A percentile compares a stretch with the other conserved stretches of the same genome.
These are phyloP conservation scores for Cyphomyrmex costatus DNA, from an alignment of 1,140 invertebrate species.

Conservation along the genomic window DNA sequence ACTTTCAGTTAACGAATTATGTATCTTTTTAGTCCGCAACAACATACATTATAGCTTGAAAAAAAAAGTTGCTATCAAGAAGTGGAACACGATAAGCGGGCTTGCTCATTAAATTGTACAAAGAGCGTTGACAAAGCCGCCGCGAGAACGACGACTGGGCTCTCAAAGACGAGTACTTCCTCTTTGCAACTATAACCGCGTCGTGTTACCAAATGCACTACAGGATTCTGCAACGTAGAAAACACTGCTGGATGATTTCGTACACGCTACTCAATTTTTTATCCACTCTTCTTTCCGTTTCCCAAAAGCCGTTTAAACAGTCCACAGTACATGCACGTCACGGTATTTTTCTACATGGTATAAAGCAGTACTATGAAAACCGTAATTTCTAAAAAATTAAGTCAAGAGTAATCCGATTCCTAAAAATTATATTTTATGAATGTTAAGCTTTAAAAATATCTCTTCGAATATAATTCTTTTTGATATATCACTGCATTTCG, in stretches of 20 bases:
- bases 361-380: neutral
- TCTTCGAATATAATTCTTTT: neutral
- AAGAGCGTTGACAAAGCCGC: constrained; percentile 54
- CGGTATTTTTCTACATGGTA: neutral
- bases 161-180: constrained; percentile 50
- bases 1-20: constrained; percentile 25
- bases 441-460: neutral
- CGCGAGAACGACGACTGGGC: constrained; percentile 28
- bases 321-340: neutral
- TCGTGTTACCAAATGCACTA: constrained; percentile 36
- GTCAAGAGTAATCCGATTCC: neutral
- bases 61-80: constrained; percentile 37
- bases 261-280: constrained; percentile 32
- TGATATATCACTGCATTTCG: neutral
- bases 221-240: constrained; percentile 37
- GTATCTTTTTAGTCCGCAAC: neutral
- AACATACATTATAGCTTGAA: neutral
- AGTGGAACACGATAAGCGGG: constrained; percentile 37
- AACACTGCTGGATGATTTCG: constrained; percentile 8
- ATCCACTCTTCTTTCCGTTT: too few species aligned
- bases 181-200: constrained; percentile 56
- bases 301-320: constrained; percentile 12
- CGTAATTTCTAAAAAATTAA: neutral
- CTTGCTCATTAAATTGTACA: constrained; percentile 53
- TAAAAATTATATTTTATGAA: constrained; percentile 8